A percentile compares a stretch with the other conserved stretches of the same genome.
Conservation (phyloP, 2,797 vertebrate genomes). For the Lagorchestes hirsutus region DNA sequence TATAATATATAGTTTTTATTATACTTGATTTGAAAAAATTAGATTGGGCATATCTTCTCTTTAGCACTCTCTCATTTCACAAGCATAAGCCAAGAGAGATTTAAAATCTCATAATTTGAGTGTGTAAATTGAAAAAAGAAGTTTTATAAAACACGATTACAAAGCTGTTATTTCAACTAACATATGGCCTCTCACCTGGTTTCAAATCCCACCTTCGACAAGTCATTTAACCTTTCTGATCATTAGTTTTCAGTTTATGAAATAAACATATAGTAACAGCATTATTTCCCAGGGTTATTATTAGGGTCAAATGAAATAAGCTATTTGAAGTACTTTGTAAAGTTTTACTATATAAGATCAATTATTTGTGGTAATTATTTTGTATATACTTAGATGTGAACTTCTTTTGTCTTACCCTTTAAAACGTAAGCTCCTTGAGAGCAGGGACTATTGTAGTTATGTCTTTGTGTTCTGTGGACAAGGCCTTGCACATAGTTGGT, state of each 20-base stretch:
- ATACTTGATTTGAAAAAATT: constrained; percentile 46
- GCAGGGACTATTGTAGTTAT: neutral
- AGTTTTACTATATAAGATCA: neutral
- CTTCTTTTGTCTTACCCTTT: too few relatives aligned
- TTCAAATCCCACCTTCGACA: neutral
- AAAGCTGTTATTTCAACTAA: neutral
- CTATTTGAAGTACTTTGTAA: neutral
- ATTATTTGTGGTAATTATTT: neutral
- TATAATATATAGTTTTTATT: constrained; percentile 36
- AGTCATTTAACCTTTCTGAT: neutral
- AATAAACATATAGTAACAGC: neutral
- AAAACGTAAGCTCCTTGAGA: neutral
- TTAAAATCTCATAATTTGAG: constrained; percentile 25
- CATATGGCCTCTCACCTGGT: neutral
- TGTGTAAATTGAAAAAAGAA: neutral
- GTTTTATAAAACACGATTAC: neutral
- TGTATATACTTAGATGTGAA: too few relatives aligned
- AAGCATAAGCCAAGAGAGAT: constrained; percentile 28
- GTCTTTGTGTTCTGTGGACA: neutral
- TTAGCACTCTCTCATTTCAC: constrained; percentile 31
- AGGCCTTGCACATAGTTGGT: neutral
- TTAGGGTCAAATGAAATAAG: neutral
- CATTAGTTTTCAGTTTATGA: neutral
- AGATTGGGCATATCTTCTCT: constrained; percentile 39
- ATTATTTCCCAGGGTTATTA: neutral